Evolutionary conservation across 2,888 invertebrate genomes (phyloP).

Genomic region (Lasioglossum morio): DNA sequence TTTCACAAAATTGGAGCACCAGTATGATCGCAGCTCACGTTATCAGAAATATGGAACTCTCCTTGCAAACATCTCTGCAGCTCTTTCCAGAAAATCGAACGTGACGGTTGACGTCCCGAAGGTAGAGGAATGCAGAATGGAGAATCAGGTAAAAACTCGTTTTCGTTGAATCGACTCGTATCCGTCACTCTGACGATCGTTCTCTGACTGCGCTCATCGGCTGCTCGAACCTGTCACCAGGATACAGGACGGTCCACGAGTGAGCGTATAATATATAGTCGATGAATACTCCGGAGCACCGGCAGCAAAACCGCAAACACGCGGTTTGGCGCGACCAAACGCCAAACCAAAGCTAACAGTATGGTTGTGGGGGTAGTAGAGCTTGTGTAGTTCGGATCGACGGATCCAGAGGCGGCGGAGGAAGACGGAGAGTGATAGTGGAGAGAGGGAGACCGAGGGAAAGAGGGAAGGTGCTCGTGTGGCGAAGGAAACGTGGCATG

Average conservation of each 20-base stretch:
- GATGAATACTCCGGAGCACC: slow-evolving; percentile 78
- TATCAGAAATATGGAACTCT: neutral
- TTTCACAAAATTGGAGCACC: neutral
- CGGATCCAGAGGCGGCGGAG: slow-evolving; percentile 34
- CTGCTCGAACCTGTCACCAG: slow-evolving; percentile 61
- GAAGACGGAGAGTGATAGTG: neutral
- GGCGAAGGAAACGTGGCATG: slow-evolving; percentile 43
- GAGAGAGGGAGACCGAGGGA: neutral
- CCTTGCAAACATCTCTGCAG: neutral
- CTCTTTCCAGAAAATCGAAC: neutral
- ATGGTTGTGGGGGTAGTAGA: slow-evolving; percentile 79
- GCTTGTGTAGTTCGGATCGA: slow-evolving; percentile 78
- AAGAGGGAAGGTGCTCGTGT: neutral
- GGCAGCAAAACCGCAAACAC: slow-evolving; percentile 84
- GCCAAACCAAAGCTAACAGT: slow-evolving; percentile 83
- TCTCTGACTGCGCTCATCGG: neutral
- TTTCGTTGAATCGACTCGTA: neutral
- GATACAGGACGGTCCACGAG: slow-evolving; percentile 48
- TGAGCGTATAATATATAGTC: slow-evolving; percentile 45
- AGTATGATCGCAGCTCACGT: neutral
- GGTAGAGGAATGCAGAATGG: neutral
- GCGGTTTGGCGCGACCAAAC: slow-evolving; percentile 83
- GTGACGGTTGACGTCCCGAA: neutral
- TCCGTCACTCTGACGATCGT: neutral
- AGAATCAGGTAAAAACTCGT: neutral